Evolutionary conservation across 2,888 invertebrate genomes (phyloP).

Genomic region (Himalopsyche japonica): DNA sequence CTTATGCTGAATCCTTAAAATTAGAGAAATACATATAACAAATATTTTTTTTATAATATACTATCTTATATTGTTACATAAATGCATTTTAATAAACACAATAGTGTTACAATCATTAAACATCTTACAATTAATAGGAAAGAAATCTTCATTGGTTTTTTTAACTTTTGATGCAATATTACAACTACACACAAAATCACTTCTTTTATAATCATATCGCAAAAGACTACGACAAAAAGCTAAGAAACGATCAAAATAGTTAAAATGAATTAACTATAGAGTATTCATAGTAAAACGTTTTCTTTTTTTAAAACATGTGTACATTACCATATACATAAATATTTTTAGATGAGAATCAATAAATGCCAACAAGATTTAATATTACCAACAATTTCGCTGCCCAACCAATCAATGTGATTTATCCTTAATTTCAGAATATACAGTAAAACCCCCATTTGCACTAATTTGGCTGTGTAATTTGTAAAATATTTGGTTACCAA

Average conservation of each 20-base stretch:
- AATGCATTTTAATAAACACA: not conserved
- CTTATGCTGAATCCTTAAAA: not conserved
- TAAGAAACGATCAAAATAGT: not conserved
- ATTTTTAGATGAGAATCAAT: no score
- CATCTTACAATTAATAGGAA: not conserved
- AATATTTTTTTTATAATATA: not conserved
- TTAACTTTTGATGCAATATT: not conserved
- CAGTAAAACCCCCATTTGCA: no score
- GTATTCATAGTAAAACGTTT: no score
- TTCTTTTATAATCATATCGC: not conserved
- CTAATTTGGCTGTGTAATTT: no score
- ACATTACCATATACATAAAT: no score
- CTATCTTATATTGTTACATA: not conserved
- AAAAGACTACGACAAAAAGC: not conserved
- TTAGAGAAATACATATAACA: not conserved
- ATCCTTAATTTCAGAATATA: no score
- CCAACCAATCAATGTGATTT: no score
- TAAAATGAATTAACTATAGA: no score
- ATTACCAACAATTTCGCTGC: no score
- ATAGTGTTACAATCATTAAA: not conserved
- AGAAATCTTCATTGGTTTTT: not conserved
- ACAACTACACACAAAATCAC: not conserved
- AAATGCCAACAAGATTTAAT: no score
- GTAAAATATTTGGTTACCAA: no score
- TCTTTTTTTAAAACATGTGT: no score